Base-by-base conservation (phyloP, 2,888 invertebrate species). In the Trachelus tabidus region DNA sequence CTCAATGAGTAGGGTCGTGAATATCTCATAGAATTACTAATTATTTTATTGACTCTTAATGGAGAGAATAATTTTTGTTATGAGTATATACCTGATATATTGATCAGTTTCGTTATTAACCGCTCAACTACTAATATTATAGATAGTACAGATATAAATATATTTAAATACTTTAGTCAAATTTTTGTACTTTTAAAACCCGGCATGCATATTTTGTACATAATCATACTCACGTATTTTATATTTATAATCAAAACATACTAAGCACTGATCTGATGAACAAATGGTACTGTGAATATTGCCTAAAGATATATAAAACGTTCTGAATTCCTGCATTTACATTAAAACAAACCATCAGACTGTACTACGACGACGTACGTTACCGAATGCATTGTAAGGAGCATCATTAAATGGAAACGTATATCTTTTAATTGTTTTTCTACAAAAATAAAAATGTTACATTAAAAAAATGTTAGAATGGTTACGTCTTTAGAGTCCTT, bases 401-500 rank as follows among this genome's bases (percentile, higher is more conserved):
- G 37, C 37, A 15, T 15, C 12, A 15, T 15, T 40, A 15, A 40
- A 56, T 56, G 23, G 40, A 56, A 56, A 56, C 40, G 40, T 56
- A 56, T 56, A 56, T 56, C 40, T 9, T 56, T 56, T 56, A 56
- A 56, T 56, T 23, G 15, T 56, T 56, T 56, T 56, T 56, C 23
- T 56, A 56, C 40, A 4, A 40, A 40, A 40, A 40, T 40, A 40
- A 40, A 40, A 40, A 40, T 15, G 12, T 40, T 40, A 40, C 40
- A 40, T 56, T 56, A 56, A 56, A 56, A 40, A 56, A 56, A 56
- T 6, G 9, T 56, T 56, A 23, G 23, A 56, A 23, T 9, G 23
- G 4, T 15, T 23, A 56, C 40, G 23, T 15, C 15, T 15, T 83
- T 75, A 87, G 35, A 87, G 37, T 76, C 84, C 85, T 71, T 86